Evolutionary conservation across 2,797 vertebrate genomes (phyloP), one percentile per base, ranked within the genome.

Genomic region (Trachurus trachurus): DNA sequence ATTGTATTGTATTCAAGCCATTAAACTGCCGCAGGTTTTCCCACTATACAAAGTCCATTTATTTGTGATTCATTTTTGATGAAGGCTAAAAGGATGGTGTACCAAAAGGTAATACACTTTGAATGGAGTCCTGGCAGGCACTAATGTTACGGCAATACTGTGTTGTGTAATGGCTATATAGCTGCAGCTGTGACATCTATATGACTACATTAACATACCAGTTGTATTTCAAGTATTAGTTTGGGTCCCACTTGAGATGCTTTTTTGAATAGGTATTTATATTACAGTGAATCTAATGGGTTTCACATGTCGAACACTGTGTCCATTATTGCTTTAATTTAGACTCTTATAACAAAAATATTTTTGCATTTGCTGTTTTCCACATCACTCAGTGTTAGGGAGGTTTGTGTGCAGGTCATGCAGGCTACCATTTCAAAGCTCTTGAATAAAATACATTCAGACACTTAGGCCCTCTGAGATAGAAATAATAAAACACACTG

Each of bases 401-500:
- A 50, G n/a, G 29, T 78, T 74, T 78, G 42, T 47, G 11, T 65
- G 65, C 21, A 53, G 71, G 60, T 10, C 63, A 8, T 2, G 44
- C 7, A 29, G 26, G 60, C 54, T 4, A 26, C 37, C 56, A 44
- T 47, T 84, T 73, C 37, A 65, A 73, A 80, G 71, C 59, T 73
- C 53, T 44, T 57, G 50, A 76, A 66, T 78, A 69, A 81, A 87
- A 86, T 71, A 66, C 68, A 47, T 57, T 77, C 65, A 57, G 76
- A 88, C 63, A 73, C 70, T 72, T 60, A 68, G 66, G 49, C 72
- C 67, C 19, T 45, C 9, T 50, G 76, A 71, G 74, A 88, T 53
- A 80, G 60, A 78, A 68, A 84, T 83, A 83, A 84, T 84, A 87
- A 85, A 88, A 86, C 65, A 67, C 53, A 37, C 50, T 68, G 78